These are phyloP conservation scores for Albula goreensis DNA, from an alignment of 2,113 vertebrate species.

Conservation along the genomic window DNA sequence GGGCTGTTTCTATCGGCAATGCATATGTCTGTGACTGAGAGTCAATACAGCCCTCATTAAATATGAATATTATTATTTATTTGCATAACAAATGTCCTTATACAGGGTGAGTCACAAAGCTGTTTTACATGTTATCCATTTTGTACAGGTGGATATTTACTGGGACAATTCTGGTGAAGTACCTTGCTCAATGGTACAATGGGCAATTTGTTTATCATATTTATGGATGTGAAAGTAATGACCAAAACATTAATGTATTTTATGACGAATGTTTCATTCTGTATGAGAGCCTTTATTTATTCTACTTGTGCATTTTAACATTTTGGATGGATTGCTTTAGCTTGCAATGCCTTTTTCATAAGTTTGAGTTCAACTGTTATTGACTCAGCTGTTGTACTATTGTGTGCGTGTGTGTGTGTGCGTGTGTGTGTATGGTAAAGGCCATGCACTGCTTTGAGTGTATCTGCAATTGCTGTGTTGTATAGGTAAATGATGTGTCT, in stretches of 20 bases:
- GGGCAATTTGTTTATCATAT: conserved; percentile 47
- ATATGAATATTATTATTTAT: not conserved
- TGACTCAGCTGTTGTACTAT: conserved; percentile 18
- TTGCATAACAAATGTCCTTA: not conserved
- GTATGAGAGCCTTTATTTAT: conserved; percentile 42
- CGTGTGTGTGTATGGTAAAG: not conserved
- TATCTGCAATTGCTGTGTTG: not conserved
- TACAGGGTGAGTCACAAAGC: not conserved
- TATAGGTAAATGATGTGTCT: conserved; percentile 22
- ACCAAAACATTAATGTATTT: conserved; percentile 44
- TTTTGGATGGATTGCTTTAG: not conserved
- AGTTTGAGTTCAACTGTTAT: conserved; percentile 23
- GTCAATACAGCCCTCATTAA: not conserved
- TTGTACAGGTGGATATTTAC: conserved; percentile 4
- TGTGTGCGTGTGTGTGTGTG: conserved; percentile 18
- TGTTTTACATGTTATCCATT: not conserved
- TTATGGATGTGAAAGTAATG: conserved; percentile 56
- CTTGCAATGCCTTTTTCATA: not conserved
- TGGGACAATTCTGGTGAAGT: not conserved
- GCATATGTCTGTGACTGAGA: conserved; percentile 27
- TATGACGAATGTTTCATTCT: conserved; percentile 64
- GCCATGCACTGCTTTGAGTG: not conserved
- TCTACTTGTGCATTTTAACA: conserved; percentile 28
- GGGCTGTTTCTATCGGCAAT: conserved; percentile 46
- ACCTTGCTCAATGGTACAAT: not conserved